Evolutionary conservation across 1,140 invertebrate genomes (phyloP).

Genomic region (Diuraphis noxia): DNA sequence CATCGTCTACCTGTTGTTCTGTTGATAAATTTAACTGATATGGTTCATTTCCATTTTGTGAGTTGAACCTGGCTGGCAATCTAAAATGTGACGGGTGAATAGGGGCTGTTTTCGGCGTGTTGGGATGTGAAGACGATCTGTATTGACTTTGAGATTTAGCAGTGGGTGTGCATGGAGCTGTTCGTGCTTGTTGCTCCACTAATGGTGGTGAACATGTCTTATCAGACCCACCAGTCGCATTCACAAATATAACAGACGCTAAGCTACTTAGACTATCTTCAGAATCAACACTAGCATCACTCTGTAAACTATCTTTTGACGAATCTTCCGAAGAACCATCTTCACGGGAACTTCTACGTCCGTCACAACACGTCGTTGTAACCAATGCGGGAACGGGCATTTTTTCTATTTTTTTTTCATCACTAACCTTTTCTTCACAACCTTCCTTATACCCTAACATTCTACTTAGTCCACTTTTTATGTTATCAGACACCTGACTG

Average conservation of each 20-base stretch:
- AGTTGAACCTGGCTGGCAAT: constrained; percentile 16
- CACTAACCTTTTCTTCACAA: constrained; percentile 58
- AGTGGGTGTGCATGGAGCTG: constrained; percentile 42
- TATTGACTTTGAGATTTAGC: constrained; percentile 41
- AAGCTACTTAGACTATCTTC: constrained; percentile 78
- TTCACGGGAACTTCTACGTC: constrained; percentile 73
- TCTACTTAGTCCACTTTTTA: constrained; percentile 52
- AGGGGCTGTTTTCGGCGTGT: constrained; percentile 35
- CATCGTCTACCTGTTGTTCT: constrained; percentile 11
- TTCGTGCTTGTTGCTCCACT: constrained; percentile 47
- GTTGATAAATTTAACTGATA: constrained; percentile 38
- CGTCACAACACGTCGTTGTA: constrained; percentile 56
- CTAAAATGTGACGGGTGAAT: constrained; percentile 45
- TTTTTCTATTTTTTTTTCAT: constrained; percentile 58
- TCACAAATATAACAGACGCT: constrained; percentile 46
- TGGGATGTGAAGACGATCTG: constrained; percentile 45
- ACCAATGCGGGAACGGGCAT: constrained; percentile 56
- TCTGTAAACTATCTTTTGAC: constrained; percentile 88
- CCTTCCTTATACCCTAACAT: constrained; percentile 46
- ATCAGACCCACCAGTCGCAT: constrained; percentile 29
- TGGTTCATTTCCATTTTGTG: constrained; percentile 39
- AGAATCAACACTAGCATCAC: constrained; percentile 89
- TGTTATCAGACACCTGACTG: constrained; percentile 56
- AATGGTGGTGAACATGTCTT: constrained; percentile 43
- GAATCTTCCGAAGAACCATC: constrained; percentile 83